phyloP scores from a whole-genome alignment of 2,113 vertebrate species.

The Suncus etruscus region DNA sequence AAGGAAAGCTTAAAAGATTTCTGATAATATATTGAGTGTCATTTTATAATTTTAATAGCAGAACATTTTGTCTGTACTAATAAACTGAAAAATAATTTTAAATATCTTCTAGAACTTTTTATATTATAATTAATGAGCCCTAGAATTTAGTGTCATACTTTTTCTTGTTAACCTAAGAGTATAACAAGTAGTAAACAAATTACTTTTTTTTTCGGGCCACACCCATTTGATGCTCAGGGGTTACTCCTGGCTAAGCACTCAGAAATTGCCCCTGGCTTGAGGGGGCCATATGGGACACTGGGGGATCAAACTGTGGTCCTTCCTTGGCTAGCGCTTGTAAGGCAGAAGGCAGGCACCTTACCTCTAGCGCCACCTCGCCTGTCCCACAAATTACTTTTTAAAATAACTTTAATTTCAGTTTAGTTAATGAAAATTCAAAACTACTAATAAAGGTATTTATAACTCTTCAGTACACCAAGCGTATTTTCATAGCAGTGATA shows the following conservation, averaged over 20 bases:
- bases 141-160: neutral
- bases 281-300: no score
- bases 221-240: no score
- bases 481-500: neutral
- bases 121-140: neutral
- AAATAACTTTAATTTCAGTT: neutral
- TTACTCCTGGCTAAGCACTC: no score
- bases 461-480: neutral
- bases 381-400: conserved; percentile 25
- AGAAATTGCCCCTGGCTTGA: no score
- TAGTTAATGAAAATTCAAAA: neutral
- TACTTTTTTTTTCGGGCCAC: no score
- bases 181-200: neutral
- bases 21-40: conserved; percentile 1
- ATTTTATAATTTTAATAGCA: conserved; percentile 6
- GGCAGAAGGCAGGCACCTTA: no score
- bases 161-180: neutral
- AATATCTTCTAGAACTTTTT: neutral
- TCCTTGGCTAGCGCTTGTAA: no score
- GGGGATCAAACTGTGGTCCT: no score
- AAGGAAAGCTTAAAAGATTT: conserved; percentile 61
- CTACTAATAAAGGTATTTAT: neutral
- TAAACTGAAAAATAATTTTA: conserved; percentile 24
- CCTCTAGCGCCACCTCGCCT: no score
- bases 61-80: neutral